Conservation (phyloP, 2,888 invertebrate genomes). For the Reticulitermes lucifugus region DNA sequence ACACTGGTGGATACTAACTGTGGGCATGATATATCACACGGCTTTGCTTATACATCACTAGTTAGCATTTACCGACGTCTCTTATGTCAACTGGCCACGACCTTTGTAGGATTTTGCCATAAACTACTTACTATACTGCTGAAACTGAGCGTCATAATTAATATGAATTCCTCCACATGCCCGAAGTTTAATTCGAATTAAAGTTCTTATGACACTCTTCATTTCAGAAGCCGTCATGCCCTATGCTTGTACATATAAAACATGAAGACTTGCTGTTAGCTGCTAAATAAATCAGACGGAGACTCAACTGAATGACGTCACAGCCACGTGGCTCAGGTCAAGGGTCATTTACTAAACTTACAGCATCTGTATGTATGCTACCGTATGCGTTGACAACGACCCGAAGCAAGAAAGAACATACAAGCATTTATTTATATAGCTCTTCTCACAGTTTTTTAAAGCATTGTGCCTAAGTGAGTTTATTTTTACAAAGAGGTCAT, state of each 20-base stretch:
- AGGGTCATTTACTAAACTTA: slow-evolving; percentile 17
- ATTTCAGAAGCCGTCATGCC: slow-evolving; percentile 2
- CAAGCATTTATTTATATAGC: not conserved
- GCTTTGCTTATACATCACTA: too few relatives aligned
- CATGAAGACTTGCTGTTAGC: slow-evolving; percentile 32
- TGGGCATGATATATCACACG: too few relatives aligned
- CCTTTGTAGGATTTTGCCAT: too few relatives aligned
- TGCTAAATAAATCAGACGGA: slow-evolving; percentile 38
- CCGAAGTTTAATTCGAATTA: too few relatives aligned
- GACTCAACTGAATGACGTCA: slow-evolving; percentile 38
- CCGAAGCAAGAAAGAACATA: not conserved
- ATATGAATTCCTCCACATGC: too few relatives aligned
- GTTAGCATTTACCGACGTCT: too few relatives aligned
- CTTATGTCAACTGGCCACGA: too few relatives aligned
- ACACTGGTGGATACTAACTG: too few relatives aligned
- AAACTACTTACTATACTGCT: too few relatives aligned
- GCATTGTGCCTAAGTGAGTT: slow-evolving; percentile 17
- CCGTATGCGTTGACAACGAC: not conserved
- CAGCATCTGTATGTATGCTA: not conserved
- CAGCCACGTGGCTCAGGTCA: slow-evolving; percentile 39
- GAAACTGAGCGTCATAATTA: too few relatives aligned
- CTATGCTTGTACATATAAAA: slow-evolving; percentile 22
- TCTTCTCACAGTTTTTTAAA: not conserved
- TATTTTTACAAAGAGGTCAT: slow-evolving; percentile 8
- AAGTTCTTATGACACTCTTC: slow-evolving; percentile 8